Evolutionary conservation across 2,888 invertebrate species (phyloP).

Genomic region (Horisme vitalbata): DNA sequence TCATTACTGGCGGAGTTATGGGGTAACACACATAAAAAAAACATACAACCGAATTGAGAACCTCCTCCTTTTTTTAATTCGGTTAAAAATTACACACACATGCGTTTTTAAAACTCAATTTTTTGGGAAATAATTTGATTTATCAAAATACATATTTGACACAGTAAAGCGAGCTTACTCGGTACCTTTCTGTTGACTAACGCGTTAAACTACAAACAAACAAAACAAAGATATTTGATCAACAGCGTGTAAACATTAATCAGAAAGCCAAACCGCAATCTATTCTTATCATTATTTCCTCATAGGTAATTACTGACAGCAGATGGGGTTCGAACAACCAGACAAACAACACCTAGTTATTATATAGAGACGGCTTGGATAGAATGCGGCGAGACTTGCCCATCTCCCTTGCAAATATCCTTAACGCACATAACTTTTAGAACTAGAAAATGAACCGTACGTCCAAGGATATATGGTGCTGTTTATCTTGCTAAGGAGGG

Average conservation of each 20-base stretch:
- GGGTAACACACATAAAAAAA: too few relatives aligned
- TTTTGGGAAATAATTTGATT: too few relatives aligned
- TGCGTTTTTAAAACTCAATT: too few relatives aligned
- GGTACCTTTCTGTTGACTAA: too few relatives aligned
- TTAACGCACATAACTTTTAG: neutral
- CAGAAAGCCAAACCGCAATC: conserved; percentile 2
- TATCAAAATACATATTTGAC: too few relatives aligned
- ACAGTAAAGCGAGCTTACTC: too few relatives aligned
- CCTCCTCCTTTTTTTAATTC: too few relatives aligned
- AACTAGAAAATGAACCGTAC: neutral
- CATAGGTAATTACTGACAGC: conserved; percentile 9
- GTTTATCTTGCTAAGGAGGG: neutral
- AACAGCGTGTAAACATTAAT: neutral
- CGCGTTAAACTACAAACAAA: too few relatives aligned
- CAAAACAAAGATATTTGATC: neutral
- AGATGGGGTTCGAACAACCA: conserved; percentile 2
- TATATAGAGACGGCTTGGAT: neutral
- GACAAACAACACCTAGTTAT: conserved; percentile 1
- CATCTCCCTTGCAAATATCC: neutral
- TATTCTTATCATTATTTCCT: conserved; percentile 3
- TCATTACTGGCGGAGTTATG: too few relatives aligned
- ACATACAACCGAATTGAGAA: too few relatives aligned
- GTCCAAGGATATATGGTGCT: neutral
- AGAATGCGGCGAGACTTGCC: conserved; percentile 1
- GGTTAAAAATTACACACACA: too few relatives aligned